These are phyloP conservation scores for Drosophila stalkeri DNA, from an alignment of 2,888 invertebrate species.

Conservation along the genomic window DNA sequence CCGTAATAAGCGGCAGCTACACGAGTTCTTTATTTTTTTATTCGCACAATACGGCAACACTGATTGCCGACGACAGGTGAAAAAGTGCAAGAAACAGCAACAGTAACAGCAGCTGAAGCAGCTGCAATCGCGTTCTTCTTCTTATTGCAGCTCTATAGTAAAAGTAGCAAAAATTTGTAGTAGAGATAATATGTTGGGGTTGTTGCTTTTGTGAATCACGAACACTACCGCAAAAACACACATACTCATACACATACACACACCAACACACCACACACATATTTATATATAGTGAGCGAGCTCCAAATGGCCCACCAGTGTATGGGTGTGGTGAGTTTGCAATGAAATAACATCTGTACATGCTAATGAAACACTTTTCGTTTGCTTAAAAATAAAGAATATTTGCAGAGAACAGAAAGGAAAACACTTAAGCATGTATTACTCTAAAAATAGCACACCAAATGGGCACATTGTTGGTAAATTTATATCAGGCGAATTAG, in stretches of 20 bases:
- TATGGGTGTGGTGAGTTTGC: constrained; percentile 61
- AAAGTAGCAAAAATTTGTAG: constrained; percentile 69
- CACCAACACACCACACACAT: constrained; percentile 11
- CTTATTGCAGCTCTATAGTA: constrained; percentile 49
- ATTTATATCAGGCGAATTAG: not conserved
- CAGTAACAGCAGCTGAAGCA: constrained; percentile 28
- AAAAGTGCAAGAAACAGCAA: constrained; percentile 37
- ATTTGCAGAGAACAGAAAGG: constrained; percentile 11
- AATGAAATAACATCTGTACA: constrained; percentile 54
- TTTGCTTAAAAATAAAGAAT: constrained; percentile 16
- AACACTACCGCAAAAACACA: constrained; percentile 36
- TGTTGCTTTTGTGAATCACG: constrained; percentile 74
- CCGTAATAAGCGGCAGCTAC: constrained; percentile 43
- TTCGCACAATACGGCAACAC: constrained; percentile 55
- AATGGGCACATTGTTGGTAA: not conserved
- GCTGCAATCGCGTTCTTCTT: constrained; percentile 45
- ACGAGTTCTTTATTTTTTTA: constrained; percentile 29
- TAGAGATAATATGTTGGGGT: constrained; percentile 73
- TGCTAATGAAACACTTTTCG: constrained; percentile 48
- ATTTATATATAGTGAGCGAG: constrained; percentile 44
- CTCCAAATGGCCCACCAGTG: constrained; percentile 51
- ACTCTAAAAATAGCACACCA: constrained; percentile 9
- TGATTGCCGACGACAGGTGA: constrained; percentile 57
- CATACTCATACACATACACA: constrained; percentile 8
- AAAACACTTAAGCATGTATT: constrained; percentile 26